Conservation (phyloP, 2,113 vertebrate species). For the Pachycephala philippinensis region DNA sequence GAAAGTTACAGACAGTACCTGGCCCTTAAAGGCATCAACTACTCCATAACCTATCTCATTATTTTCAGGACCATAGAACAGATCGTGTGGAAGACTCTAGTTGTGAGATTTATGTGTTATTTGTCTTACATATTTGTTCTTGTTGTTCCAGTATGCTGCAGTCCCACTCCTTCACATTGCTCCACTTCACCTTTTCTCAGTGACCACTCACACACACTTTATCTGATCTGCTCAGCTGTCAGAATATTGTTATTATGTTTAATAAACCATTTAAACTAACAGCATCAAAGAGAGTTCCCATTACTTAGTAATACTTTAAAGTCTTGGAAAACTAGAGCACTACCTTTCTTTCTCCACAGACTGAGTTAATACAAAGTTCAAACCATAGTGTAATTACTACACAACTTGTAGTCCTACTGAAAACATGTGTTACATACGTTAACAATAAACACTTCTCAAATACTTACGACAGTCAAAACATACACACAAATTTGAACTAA, state of each 20-base stretch:
- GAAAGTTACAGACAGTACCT: not conserved
- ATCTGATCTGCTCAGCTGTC: not conserved
- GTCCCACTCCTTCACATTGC: not conserved
- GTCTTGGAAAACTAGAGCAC: not conserved
- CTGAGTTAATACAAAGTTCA: not conserved
- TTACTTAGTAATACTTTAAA: not conserved
- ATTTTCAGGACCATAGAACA: not conserved
- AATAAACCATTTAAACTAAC: not conserved
- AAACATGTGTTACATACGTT: not conserved
- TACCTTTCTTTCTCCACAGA: not conserved
- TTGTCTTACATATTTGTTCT: not conserved
- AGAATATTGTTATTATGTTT: not conserved
- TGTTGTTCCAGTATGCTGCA: not conserved
- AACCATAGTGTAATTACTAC: not conserved
- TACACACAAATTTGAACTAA: not conserved
- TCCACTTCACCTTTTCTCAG: not conserved
- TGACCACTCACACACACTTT: not conserved
- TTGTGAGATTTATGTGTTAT: not conserved
- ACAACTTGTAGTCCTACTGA: not conserved
- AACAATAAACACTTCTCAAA: not conserved
- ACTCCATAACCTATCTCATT: not conserved
- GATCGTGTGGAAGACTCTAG: not conserved
- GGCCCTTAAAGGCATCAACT: not conserved
- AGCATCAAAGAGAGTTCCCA: not conserved
- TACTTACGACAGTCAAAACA: not conserved